These are phyloP conservation scores for Geophilus truncorum DNA, from an alignment of 2,888 invertebrate genomes.

Conservation along the genomic window DNA sequence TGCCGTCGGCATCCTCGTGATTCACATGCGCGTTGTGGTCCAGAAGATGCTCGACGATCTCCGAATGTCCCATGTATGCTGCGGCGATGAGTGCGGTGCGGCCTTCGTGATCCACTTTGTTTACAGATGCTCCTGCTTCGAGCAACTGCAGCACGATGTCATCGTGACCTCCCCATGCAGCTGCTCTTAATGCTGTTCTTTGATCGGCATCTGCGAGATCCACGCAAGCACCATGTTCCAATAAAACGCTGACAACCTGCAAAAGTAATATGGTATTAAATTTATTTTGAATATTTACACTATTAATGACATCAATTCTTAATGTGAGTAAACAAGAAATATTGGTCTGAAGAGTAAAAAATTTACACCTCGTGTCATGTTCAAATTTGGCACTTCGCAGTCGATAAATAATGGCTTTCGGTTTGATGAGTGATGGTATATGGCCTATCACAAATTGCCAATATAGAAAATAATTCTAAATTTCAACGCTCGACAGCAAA, in stretches of 20 bases:
- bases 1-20: conserved; percentile 79
- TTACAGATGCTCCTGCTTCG: conserved; percentile 49
- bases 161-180: conserved; percentile 59
- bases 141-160: conserved; percentile 49
- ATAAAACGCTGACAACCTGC: conserved; percentile 30
- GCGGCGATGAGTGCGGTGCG: conserved; percentile 53
- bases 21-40: conserved; percentile 77
- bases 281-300: neutral
- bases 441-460: too few species aligned
- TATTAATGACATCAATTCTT: too few species aligned
- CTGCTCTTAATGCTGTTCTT: conserved; percentile 83
- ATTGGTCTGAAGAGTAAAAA: too few species aligned
- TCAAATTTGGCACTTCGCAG: too few species aligned
- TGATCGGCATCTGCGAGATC: conserved; percentile 84
- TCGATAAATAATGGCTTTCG: too few species aligned
- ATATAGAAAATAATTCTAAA: too few species aligned
- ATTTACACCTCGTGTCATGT: too few species aligned
- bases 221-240: conserved; percentile 67
- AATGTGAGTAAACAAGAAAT: too few species aligned
- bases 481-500: too few species aligned
- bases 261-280: neutral
- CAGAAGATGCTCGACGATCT: conserved; percentile 75
- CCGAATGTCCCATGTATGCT: conserved; percentile 94
- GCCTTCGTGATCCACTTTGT: conserved; percentile 52
- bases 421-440: too few species aligned